Percentiles rank a stretch among this genome's conserved stretches.
These are phyloP conservation scores for Atrichornis clamosus DNA, from an alignment of 2,113 vertebrate species.

Conservation along the genomic window DNA sequence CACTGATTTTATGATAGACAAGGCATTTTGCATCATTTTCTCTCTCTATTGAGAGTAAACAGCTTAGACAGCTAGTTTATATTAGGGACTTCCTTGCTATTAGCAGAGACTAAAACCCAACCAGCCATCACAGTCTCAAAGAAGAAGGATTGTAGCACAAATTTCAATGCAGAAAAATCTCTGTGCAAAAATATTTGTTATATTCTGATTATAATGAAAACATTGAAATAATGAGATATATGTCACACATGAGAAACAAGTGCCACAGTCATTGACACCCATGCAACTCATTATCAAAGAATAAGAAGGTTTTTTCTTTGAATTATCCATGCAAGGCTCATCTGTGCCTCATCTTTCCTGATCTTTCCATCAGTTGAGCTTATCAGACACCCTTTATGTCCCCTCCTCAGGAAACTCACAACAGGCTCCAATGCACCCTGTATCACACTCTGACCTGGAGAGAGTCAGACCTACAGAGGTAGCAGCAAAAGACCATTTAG, in stretches of 20 bases:
- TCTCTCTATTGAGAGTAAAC: neutral
- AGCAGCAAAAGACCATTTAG: neutral
- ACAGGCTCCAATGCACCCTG: neutral
- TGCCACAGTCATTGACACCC: neutral
- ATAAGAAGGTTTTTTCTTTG: neutral
- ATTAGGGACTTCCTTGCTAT: neutral
- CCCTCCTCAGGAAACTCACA: neutral
- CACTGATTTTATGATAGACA: neutral
- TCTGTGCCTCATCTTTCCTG: neutral
- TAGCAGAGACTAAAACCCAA: neutral
- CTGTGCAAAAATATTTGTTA: neutral
- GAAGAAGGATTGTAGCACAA: neutral
- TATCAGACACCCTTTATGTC: neutral
- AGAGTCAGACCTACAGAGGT: neutral
- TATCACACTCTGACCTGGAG: neutral
- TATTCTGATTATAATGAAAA: neutral
- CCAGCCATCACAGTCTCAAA: neutral
- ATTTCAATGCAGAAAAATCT: neutral
- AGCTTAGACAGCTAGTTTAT: neutral
- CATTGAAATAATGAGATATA: neutral
- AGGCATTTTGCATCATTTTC: neutral
- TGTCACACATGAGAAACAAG: neutral
- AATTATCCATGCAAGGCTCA: neutral
- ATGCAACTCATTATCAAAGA: neutral
- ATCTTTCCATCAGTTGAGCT: neutral